Evolutionary conservation across 2,888 invertebrate species (phyloP).

Genomic region (Cataglyphis livida): DNA sequence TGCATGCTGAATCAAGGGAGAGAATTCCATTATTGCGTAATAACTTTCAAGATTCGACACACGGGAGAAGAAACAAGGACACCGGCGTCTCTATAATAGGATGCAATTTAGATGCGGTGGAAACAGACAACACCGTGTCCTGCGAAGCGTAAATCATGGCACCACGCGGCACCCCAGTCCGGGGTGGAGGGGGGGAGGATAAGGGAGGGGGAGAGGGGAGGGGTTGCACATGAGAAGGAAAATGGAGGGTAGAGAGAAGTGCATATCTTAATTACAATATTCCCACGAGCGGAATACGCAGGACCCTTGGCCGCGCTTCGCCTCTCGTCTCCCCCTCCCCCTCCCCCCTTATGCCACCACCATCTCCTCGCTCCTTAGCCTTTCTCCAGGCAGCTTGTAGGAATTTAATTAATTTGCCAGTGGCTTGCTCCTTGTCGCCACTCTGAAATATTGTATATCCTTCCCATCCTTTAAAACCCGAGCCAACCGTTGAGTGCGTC

Average conservation of each 20-base stretch:
- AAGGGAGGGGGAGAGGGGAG: neutral
- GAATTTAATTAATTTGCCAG: conserved; percentile 83
- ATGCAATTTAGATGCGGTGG: conserved; percentile 77
- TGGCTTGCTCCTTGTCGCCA: conserved; percentile 79
- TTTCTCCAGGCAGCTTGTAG: conserved; percentile 76
- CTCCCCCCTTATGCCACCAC: conserved; percentile 28
- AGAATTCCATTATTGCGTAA: conserved; percentile 29
- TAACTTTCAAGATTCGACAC: conserved; percentile 36
- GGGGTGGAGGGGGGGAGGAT: neutral
- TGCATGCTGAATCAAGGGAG: neutral
- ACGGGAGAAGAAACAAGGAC: conserved; percentile 32
- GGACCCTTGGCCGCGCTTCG: conserved; percentile 73
- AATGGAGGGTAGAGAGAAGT: conserved; percentile 76
- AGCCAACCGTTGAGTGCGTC: conserved; percentile 58
- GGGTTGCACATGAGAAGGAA: conserved; percentile 63
- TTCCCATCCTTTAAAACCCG: conserved; percentile 76
- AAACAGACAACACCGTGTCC: conserved; percentile 76
- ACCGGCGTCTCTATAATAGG: conserved; percentile 65
- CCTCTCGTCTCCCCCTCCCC: conserved; percentile 55
- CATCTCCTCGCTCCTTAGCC: conserved; percentile 59
- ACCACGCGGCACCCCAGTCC: conserved; percentile 40
- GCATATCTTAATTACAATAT: conserved; percentile 84
- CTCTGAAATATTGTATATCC: conserved; percentile 79
- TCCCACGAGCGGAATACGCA: conserved; percentile 80
- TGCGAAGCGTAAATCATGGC: conserved; percentile 77